Evolutionary conservation across 2,888 invertebrate species (phyloP), one percentile per base, ranked within the genome.

Genomic region (Lithophane ornitopus): DNA sequence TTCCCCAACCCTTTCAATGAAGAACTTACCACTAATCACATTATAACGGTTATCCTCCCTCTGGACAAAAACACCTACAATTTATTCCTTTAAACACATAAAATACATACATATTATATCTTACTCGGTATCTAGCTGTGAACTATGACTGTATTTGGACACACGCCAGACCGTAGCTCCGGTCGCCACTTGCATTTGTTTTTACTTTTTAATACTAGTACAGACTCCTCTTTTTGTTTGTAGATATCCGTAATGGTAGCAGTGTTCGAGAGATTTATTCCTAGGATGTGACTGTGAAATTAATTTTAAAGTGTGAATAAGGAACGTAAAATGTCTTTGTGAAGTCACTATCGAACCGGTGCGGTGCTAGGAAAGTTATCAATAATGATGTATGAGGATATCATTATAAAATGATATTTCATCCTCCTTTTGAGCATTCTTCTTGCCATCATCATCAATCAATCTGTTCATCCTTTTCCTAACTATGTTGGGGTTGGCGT

Each of bases 91-190:
- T 6, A 28, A 46, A 68, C 22, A 9, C 46, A 14, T 28, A 26
- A 59, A 16, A 56, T 59, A 69, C 46, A 11, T 34, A 34, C 4
- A 34, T 34, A 34, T n/a, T 61, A 72, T 19, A 67, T 69, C 14
- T 62, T 22, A 12, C 34, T 46, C 62, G n/a, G 74, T 79, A 72
- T 81, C 72, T 75, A 56, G 9, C 68, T 81, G 79, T 85, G 78
- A 83, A 76, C 76, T 82, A 85, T 84, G 88, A 86, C 89, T 88
- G 89, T 86, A 86, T 89, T 90, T 93, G 93, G 93, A 89, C 75
- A 66, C 67, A 74, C 86, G 93, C 93, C 93, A 93, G 91, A 90
- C 91, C 88, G 88, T 87, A 73, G 75, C 87, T 86, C 90, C 88
- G 87, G 87, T 86, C 85, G 88, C 66, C 74, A 81, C 87, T 87